Base-by-base conservation (phyloP, 2,888 invertebrate genomes). In the Cerastis rubricosa region DNA sequence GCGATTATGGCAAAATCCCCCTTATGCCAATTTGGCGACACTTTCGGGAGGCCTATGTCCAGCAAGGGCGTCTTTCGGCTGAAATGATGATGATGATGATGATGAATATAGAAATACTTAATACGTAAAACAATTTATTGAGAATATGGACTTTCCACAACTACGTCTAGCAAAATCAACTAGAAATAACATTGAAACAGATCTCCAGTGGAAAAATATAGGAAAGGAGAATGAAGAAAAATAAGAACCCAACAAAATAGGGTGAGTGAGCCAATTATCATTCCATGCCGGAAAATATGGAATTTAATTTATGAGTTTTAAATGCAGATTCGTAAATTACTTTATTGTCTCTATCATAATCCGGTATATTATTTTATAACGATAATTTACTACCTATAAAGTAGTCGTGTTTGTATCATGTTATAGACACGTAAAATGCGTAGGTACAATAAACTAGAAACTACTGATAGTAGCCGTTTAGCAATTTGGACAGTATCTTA, bases 401-500 rank as follows among this genome's bases (percentile, higher is more conserved):
- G 54, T 72, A 85, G 80, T 78, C 49, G 17, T 14, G 54, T 72
- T 76, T 74, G 80, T 83, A 85, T 84, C 71, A 63, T 47, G 66
- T 70, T 71, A 75, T 80, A 76, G 63, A 51, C 47, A 78, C 76
- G 78, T 84, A 68, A 76, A 75, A 59, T 76, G 54, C 57, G 77
- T 72, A 66, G 68, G 54, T 64, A 68, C 64, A 77, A 86, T 87
- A 87, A 78, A 84, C 61, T 78, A 83, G 77, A 84, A 76, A 82
- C 82, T 79, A 80, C 76, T 82, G 78, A 83, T 85, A 84, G 78
- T 80, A 85, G 67, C 64, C 54, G 73, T 78, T 80, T 73, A 49
- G 49, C 47, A 77, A 64, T 74, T 78, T 72, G 9, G 25, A 57
- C 69, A 66, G 2, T 87, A 87, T 87, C 78, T 81, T 75, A 81